Conservation (phyloP, 1,140 invertebrate genomes). For the Zelostemma sp. region DNA sequence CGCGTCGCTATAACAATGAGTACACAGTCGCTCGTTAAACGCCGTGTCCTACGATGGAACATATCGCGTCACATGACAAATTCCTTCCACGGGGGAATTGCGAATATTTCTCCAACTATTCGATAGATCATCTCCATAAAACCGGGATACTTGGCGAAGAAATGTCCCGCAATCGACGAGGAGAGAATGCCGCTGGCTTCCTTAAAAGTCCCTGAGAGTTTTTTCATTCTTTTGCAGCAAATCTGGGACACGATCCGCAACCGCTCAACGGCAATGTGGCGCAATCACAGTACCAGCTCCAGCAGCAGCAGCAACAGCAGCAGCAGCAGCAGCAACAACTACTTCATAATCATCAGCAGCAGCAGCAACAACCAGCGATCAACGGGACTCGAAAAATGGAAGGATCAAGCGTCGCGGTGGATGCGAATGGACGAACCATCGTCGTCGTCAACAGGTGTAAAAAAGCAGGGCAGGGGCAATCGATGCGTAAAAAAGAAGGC, state of each 20-base stretch:
- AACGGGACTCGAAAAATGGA: conserved; percentile 27
- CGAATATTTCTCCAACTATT: too few relatives aligned
- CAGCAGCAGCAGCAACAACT: conserved; percentile 44
- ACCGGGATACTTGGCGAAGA: not conserved
- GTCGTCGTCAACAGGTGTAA: conserved; percentile 29
- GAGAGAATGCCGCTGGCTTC: too few relatives aligned
- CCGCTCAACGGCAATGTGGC: conserved; percentile 44
- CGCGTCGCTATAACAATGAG: too few relatives aligned
- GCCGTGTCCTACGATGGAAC: too few relatives aligned
- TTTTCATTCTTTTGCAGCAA: conserved; percentile 43
- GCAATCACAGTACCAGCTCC: conserved; percentile 46
- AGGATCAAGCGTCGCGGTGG: conserved; percentile 32
- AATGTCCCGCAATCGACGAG: not conserved
- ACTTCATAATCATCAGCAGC: conserved; percentile 41
- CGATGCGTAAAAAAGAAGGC: conserved; percentile 54
- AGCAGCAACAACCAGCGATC: conserved; percentile 41
- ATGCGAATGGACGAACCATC: conserved; percentile 35
- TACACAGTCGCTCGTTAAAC: too few relatives aligned
- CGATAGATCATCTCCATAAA: not conserved
- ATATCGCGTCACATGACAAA: too few relatives aligned
- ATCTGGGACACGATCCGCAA: conserved; percentile 62
- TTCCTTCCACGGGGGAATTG: too few relatives aligned
- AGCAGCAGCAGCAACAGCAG: conserved; percentile 44
- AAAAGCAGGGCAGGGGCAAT: conserved; percentile 46
- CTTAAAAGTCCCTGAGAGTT: too few relatives aligned